phyloP scores from a whole-genome alignment of 2,113 vertebrate species.

The Lampris incognitus region DNA sequence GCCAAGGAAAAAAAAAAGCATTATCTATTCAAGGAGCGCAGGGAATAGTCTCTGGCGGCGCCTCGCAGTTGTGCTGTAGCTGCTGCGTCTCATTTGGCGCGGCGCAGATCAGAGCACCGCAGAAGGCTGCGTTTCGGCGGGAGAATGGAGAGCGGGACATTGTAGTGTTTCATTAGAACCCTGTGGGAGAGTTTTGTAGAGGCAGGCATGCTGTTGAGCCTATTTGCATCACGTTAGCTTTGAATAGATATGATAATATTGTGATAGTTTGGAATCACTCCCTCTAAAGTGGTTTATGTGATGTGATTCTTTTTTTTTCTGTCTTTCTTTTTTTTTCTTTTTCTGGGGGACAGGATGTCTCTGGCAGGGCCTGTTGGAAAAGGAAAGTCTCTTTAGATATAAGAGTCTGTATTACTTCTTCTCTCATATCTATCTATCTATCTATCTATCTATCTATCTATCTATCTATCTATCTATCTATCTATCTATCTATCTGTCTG shows the following conservation, averaged over 20 bases:
- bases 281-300: conserved; percentile 53
- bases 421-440: conserved; percentile 44
- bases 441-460: conserved; percentile 23
- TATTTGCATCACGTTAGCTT: conserved; percentile 78
- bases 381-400: background rate
- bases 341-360: conserved; percentile 25
- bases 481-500: too few relatives aligned
- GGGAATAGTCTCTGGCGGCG: conserved; percentile 79
- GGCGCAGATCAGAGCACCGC: conserved; percentile 82
- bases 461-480: conserved; percentile 45
- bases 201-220: conserved; percentile 72
- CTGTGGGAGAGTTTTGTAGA: conserved; percentile 83
- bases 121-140: conserved; percentile 70
- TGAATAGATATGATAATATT: conserved; percentile 78
- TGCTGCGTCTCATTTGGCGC: conserved; percentile 85
- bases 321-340: conserved; percentile 19
- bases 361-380: conserved; percentile 12
- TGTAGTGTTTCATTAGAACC: conserved; percentile 78
- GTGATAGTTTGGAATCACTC: conserved; percentile 67
- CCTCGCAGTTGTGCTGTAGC: conserved; percentile 78
- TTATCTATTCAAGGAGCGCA: conserved; percentile 85
- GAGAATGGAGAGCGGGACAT: conserved; percentile 72
- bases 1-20: conserved; percentile 77
- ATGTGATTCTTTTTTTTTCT: conserved; percentile 26
- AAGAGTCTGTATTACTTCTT: background rate